Conservation (phyloP, 2,113 vertebrate species). For the Bujurquina vittata region DNA sequence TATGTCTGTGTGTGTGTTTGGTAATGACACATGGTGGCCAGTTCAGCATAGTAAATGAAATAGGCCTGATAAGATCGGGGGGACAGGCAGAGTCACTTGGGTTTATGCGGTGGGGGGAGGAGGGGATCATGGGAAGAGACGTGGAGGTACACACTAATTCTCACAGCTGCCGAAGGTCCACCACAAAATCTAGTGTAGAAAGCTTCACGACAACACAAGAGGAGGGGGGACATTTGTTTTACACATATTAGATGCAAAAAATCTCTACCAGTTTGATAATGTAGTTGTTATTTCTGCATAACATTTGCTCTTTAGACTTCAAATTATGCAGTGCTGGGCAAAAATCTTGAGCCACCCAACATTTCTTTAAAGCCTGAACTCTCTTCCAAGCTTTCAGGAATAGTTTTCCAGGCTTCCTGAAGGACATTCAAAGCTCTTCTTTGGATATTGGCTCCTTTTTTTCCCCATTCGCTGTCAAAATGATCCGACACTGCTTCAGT, state of each 20-base stretch:
- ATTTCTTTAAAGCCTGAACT: neutral
- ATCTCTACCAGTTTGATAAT: neutral
- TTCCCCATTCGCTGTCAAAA: too few species aligned
- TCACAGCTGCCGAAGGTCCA: neutral
- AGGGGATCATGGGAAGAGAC: constrained; percentile 29
- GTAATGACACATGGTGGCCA: constrained; percentile 53
- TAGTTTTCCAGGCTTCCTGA: neutral
- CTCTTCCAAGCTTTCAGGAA: neutral
- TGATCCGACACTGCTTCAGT: neutral
- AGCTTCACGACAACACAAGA: neutral
- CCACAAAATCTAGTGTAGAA: neutral
- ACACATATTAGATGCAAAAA: neutral
- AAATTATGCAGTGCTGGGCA: neutral
- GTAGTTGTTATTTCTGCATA: neutral
- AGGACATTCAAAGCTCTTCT: neutral
- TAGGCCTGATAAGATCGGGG: constrained; percentile 62
- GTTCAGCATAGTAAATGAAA: constrained; percentile 72
- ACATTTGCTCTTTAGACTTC: neutral
- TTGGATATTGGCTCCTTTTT: neutral
- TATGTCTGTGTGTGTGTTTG: constrained; percentile 23
- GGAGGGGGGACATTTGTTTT: neutral
- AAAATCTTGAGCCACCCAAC: neutral
- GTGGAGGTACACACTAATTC: constrained; percentile 19
- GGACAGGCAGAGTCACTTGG: constrained; percentile 55
- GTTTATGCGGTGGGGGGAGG: constrained; percentile 34